A percentile compares a stretch with the other conserved stretches of the same genome.
Evolutionary conservation across 1,140 invertebrate species (phyloP).

Genomic region (Acyrthosiphon pisum): DNA sequence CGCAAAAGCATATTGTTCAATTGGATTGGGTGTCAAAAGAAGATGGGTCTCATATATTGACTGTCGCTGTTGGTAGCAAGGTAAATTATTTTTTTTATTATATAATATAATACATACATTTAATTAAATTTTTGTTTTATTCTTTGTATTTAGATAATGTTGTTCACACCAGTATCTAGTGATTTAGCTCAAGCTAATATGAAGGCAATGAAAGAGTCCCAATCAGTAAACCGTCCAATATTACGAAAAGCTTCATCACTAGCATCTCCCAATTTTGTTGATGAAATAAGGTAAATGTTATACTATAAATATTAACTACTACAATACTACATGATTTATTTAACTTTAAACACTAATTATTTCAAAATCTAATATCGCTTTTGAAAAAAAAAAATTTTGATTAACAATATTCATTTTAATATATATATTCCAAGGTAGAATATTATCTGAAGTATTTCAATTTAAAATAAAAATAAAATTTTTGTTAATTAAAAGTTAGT

Average conservation of each 20-base stretch:
- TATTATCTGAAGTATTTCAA: not conserved
- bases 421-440: not conserved
- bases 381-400: not conserved
- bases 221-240: conserved; percentile 80
- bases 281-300: conserved; percentile 75
- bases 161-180: conserved; percentile 85
- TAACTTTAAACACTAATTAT: not conserved
- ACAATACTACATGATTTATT: not conserved
- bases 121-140: not conserved
- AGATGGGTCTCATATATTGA: conserved; percentile 97
- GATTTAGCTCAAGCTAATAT: conserved; percentile 90
- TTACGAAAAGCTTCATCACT: conserved; percentile 85
- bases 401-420: not conserved
- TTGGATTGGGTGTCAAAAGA: conserved; percentile 99
- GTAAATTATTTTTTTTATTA: conserved; percentile 59
- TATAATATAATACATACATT: no score
- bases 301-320: not conserved
- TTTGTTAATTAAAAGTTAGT: not conserved
- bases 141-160: conserved; percentile 67
- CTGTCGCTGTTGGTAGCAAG: conserved; percentile 94
- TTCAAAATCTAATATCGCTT: not conserved
- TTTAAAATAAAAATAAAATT: not conserved
- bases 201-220: conserved; percentile 85
- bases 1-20: conserved; percentile 86
- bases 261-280: conserved; percentile 81